These are phyloP conservation scores for Ameiurus melas DNA, from an alignment of 2,113 vertebrate species.

Conservation along the genomic window DNA sequence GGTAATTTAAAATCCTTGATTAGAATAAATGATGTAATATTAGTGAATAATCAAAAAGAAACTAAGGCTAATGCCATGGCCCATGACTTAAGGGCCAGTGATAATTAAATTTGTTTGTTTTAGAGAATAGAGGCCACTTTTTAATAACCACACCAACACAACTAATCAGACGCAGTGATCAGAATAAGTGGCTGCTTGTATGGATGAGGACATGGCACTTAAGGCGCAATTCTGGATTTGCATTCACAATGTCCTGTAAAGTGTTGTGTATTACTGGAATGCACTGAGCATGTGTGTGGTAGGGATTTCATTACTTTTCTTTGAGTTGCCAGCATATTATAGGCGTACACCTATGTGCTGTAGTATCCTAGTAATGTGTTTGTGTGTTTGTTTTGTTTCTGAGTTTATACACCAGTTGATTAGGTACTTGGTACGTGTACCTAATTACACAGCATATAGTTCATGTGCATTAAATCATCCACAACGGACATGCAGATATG, in stretches of 20 bases:
- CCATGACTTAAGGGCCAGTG: constrained; percentile 32
- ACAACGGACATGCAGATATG: neutral
- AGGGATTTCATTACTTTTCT: neutral
- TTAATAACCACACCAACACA: constrained; percentile 35
- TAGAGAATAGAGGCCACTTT: constrained; percentile 26
- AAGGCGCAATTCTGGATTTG: neutral
- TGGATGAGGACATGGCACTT: constrained; percentile 14
- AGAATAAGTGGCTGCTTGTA: constrained; percentile 25
- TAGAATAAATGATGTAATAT: constrained; percentile 45
- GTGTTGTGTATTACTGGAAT: neutral
- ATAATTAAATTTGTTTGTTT: constrained; percentile 43
- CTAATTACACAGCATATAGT: neutral
- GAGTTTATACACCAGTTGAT: neutral
- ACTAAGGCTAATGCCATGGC: constrained; percentile 30
- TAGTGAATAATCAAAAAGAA: constrained; percentile 40
- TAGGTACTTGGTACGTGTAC: neutral
- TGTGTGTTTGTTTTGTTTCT: neutral
- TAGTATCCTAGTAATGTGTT: neutral
- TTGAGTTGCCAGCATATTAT: neutral
- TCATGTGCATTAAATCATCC: neutral
- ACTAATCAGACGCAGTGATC: constrained; percentile 27
- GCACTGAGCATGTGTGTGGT: neutral
- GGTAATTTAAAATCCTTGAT: constrained; percentile 44
- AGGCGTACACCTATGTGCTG: neutral
- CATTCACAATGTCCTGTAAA: neutral